Evolutionary conservation across 1,140 invertebrate species (phyloP), one percentile per base, ranked within the genome.

Genomic region (Drosophila eugracilis): DNA sequence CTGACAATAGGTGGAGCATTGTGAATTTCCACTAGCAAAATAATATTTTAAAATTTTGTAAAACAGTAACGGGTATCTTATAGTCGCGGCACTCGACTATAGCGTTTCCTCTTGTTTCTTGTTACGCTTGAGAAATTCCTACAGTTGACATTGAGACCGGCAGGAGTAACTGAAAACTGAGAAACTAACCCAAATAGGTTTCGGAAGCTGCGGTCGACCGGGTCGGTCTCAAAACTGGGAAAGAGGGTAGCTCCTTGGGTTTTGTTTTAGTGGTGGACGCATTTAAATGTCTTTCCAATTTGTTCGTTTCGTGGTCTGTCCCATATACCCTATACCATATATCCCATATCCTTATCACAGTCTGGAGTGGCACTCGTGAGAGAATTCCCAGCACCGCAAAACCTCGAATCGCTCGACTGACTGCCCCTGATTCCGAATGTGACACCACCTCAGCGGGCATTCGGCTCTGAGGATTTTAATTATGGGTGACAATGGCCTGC

Each of bases 261-360:
- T 78, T 74, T 75, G 78, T 76, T 81, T 81, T 81, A 75, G 70
- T 69, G 48, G 55, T 59, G 41, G 74, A 62, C 58, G 73, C 60
- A 78, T 84, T 78, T 73, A 88, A 88, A 88, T 88, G 84, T 88
- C 65, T 88, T 88, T 88, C 83, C 84, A 88, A 88, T 88, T 88
- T 88, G 83, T 88, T 60, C 42, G 22, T 42, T 32, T n/a, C 47
- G 37, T 24, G 10, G 9, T 12, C 48, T 2, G 19, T 22, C 19
- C 55, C 22, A 48, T 21, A 37, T 22, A 58, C 36, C 6, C 34
- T 14, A 14, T 37, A 14, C 57, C 36, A 49, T 32, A 49, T 32
- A 39, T 28, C 72, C 67, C 48, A 74, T 75, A 80, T 88, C 78
- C 83, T 78, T 88, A 78, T 88, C 84, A 83, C 71, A 21, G 34